A percentile compares a stretch with the other conserved stretches of the same genome.
Conservation (phyloP, 2,113 vertebrate genomes). For the Bagarius yarrelli region DNA sequence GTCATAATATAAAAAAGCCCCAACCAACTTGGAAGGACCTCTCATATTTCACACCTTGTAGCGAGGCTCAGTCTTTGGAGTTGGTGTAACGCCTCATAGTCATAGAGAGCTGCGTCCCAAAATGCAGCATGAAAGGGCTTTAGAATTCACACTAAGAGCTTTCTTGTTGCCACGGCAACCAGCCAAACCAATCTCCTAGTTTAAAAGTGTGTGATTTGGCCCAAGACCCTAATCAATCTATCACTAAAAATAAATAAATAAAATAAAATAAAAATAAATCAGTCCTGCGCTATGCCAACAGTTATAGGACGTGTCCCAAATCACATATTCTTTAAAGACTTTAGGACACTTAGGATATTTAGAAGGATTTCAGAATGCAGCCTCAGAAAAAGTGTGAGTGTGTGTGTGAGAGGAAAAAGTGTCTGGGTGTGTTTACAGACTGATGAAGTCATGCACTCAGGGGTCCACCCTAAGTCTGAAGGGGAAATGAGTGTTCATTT, state of each 20-base stretch:
- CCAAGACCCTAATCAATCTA: background rate
- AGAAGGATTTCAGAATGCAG: background rate
- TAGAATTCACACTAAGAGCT: background rate
- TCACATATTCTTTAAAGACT: background rate
- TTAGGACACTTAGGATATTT: background rate
- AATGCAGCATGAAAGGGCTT: background rate
- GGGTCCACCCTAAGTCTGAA: slow-evolving; percentile 10
- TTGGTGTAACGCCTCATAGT: background rate
- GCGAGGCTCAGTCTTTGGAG: too few species aligned
- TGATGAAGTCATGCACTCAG: slow-evolving; percentile 22
- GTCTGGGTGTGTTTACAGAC: background rate
- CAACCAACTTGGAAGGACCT: background rate
- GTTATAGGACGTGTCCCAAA: background rate
- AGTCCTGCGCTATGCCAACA: too few species aligned
- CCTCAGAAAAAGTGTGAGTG: background rate
- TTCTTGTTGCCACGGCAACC: background rate
- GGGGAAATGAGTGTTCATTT: slow-evolving; percentile 1
- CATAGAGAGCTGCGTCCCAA: background rate
- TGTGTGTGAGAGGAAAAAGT: slow-evolving; percentile 13
- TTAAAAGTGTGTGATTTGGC: background rate
- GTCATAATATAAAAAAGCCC: background rate
- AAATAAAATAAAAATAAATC: too few species aligned
- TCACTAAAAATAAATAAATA: too few species aligned
- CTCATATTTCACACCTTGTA: background rate
- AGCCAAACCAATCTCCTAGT: background rate